A percentile compares a stretch with the other conserved stretches of the same genome.
Conservation (phyloP, 1,140 invertebrate species). For the Lasioglossum baleicum region DNA sequence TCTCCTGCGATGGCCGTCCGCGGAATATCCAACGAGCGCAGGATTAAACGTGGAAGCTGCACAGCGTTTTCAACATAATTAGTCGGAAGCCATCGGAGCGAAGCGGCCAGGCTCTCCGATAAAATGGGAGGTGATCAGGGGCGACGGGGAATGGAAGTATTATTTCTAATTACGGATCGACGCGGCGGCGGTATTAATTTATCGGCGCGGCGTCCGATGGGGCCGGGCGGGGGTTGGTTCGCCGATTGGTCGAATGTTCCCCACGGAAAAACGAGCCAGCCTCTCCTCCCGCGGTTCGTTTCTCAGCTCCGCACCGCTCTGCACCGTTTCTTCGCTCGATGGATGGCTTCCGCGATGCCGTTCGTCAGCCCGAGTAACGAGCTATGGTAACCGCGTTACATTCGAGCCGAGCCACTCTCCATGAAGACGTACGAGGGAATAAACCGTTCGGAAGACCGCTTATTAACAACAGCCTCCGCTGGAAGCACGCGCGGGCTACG, state of each 20-base stretch:
- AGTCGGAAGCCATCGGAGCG: neutral
- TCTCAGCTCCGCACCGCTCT: neutral
- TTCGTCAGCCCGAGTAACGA: constrained; percentile 53
- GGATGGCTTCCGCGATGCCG: constrained; percentile 46
- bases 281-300: too few species aligned
- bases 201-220: neutral
- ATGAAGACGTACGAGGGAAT: constrained; percentile 60
- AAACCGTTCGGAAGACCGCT: constrained; percentile 52
- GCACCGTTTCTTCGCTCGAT: neutral
- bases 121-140: neutral
- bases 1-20: too few species aligned
- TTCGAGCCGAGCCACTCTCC: constrained; percentile 42
- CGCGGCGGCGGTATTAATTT: constrained; percentile 18
- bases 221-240: too few species aligned
- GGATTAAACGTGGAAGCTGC: too few species aligned
- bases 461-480: constrained; percentile 57
- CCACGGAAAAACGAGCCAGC: too few species aligned
- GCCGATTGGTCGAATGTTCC: too few species aligned
- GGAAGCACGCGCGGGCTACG: constrained; percentile 48
- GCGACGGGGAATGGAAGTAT: neutral
- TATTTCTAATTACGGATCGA: constrained; percentile 31
- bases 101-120: too few species aligned
- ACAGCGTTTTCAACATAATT: neutral
- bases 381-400: constrained; percentile 56
- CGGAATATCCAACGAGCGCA: too few species aligned